Evolutionary conservation across 1,140 invertebrate genomes (phyloP).

Genomic region (Meloidogyne chitwoodi): DNA sequence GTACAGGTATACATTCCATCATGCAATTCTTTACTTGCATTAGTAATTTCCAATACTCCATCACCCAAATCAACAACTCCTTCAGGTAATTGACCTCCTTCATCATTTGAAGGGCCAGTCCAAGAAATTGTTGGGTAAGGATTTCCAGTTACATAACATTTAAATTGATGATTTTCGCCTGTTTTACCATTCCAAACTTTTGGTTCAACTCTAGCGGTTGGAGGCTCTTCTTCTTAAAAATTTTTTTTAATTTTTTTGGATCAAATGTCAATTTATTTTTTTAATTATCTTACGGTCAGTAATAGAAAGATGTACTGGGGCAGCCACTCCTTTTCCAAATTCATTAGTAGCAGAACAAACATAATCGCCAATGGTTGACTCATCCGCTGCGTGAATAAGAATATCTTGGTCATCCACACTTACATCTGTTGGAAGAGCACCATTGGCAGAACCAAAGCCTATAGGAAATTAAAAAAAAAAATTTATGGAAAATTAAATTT

Average conservation of each 20-base stretch:
- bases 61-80: constrained; percentile 54
- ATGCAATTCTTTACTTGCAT: constrained; percentile 44
- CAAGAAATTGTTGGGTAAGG: constrained; percentile 40
- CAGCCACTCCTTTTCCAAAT: constrained; percentile 49
- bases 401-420: constrained; percentile 51
- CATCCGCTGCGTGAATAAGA: constrained; percentile 45
- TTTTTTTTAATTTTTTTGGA: background rate
- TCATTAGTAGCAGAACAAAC: constrained; percentile 55
- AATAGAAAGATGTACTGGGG: constrained; percentile 51
- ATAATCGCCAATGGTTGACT: constrained; percentile 48
- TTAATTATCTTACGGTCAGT: constrained; percentile 51
- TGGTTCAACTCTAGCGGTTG: constrained; percentile 56
- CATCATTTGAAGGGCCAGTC: constrained; percentile 7
- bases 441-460: constrained; percentile 36
- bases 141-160: constrained; percentile 49
- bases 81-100: constrained; percentile 45
- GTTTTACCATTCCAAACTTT: constrained; percentile 59
- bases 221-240: constrained; percentile 54
- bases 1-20: constrained; percentile 49
- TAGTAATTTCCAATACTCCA: constrained; percentile 52
- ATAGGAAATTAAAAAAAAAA: no score
- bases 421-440: constrained; percentile 47
- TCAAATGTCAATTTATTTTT: background rate
- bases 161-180: constrained; percentile 55
- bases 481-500: no score